These are phyloP conservation scores for Cremastinae sp. DNA, from an alignment of 2,888 invertebrate species.

Conservation along the genomic window DNA sequence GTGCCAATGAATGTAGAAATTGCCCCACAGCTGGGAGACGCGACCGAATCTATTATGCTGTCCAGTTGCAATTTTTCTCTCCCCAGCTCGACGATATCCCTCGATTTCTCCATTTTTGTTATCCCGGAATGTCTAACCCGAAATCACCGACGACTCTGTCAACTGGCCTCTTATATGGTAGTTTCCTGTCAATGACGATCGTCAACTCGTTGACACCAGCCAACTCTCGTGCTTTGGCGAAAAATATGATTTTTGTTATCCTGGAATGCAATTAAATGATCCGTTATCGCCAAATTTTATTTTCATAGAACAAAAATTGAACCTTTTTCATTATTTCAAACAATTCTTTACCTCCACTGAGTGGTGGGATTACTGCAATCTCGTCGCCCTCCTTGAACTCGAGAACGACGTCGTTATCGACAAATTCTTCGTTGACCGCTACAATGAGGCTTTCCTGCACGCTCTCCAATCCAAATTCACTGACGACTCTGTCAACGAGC, in stretches of 20 bases:
- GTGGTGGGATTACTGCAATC: conserved; percentile 95
- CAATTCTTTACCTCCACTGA: conserved; percentile 95
- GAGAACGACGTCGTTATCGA: conserved; percentile 82
- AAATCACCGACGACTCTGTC: conserved; percentile 84
- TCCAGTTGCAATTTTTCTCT: conserved; percentile 86
- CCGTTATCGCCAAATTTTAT: too few relatives aligned
- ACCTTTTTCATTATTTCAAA: too few relatives aligned
- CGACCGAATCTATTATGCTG: conserved; percentile 85
- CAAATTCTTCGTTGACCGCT: conserved; percentile 92
- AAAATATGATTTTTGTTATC: conserved; percentile 92
- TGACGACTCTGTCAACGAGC: conserved; percentile 84
- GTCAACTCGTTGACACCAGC: conserved; percentile 84
- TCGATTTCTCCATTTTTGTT: conserved; percentile 75
- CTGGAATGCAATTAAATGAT: too few relatives aligned
- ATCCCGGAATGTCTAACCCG: conserved; percentile 82
- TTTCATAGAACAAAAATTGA: too few relatives aligned
- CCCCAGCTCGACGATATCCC: conserved; percentile 88
- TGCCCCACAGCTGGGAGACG: conserved; percentile 91
- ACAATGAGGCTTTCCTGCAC: conserved; percentile 88
- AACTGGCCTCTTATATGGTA: conserved; percentile 83
- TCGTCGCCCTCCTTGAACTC: conserved; percentile 87
- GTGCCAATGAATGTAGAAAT: conserved; percentile 94
- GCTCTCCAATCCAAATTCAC: conserved; percentile 84
- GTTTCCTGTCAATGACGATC: conserved; percentile 82
- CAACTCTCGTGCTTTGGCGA: conserved; percentile 94